Percentiles rank a stretch among this genome's conserved stretches.
These are phyloP conservation scores for Cosmia trapezina DNA, from an alignment of 2,888 invertebrate genomes.

Conservation along the genomic window DNA sequence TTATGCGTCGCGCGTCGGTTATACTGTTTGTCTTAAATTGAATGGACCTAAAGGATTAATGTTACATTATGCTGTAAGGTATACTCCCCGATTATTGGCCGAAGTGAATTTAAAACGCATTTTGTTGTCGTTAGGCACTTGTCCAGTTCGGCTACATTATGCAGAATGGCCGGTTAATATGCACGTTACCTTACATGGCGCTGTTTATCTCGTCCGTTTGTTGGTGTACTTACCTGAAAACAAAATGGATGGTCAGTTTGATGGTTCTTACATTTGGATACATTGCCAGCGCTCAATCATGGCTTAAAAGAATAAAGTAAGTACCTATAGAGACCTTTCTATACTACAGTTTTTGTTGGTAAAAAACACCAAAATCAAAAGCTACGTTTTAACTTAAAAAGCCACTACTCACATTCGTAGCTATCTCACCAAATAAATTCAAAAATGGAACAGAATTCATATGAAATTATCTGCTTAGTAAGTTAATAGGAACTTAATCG, in stretches of 20 bases:
- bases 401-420: too few relatives aligned
- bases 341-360: too few relatives aligned
- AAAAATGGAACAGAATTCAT: too few relatives aligned
- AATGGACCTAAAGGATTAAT: conserved; percentile 75
- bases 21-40: conserved; percentile 71
- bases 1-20: conserved; percentile 80
- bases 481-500: too few relatives aligned
- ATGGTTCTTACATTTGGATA: conserved; percentile 4
- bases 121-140: conserved; percentile 79
- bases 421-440: too few relatives aligned
- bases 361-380: too few relatives aligned
- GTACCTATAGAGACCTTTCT: too few relatives aligned
- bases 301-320: not conserved
- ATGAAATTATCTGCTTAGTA: too few relatives aligned
- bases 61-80: conserved; percentile 74
- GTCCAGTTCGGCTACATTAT: conserved; percentile 68
- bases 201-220: conserved; percentile 62
- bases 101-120: conserved; percentile 83
- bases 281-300: not conserved
- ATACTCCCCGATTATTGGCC: conserved; percentile 55
- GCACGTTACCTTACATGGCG: conserved; percentile 65
- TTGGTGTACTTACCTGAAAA: conserved; percentile 82
- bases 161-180: conserved; percentile 67
- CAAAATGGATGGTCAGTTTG: conserved; percentile 65
- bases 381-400: too few relatives aligned